Evolutionary conservation across 2,888 invertebrate species (phyloP).

Genomic region (Lottia gigantea): DNA sequence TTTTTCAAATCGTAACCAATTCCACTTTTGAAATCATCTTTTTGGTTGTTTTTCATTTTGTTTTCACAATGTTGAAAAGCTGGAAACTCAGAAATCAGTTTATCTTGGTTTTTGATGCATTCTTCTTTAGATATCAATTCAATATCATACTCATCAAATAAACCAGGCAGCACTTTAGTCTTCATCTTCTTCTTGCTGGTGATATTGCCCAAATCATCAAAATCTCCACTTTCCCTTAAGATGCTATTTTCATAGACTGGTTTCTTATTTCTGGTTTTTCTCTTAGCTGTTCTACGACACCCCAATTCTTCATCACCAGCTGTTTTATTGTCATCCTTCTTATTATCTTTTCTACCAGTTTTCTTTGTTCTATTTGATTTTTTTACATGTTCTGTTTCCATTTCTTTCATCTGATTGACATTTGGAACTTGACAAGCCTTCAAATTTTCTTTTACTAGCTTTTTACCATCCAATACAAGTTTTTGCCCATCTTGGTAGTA

Average conservation of each 20-base stretch:
- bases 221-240: constrained; percentile 10
- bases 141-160: neutral
- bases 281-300: neutral
- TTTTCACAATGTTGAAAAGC: no score
- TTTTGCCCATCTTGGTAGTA: no score
- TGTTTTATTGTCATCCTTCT: constrained; percentile 5
- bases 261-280: neutral
- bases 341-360: constrained; percentile 18
- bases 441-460: constrained; percentile 3
- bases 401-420: neutral
- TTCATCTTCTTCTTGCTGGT: constrained; percentile 8
- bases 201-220: no score
- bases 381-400: neutral
- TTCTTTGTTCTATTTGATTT: constrained; percentile 26
- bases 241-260: neutral
- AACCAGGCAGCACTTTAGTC: neutral
- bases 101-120: neutral
- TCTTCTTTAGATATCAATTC: neutral
- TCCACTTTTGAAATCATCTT: no score
- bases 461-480: neutral
- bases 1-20: no score
- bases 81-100: neutral
- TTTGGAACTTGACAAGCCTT: neutral
- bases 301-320: neutral
- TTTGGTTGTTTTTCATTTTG: no score